phyloP scores from a whole-genome alignment of 1,140 invertebrate species.

The Lepidostoma basale region DNA sequence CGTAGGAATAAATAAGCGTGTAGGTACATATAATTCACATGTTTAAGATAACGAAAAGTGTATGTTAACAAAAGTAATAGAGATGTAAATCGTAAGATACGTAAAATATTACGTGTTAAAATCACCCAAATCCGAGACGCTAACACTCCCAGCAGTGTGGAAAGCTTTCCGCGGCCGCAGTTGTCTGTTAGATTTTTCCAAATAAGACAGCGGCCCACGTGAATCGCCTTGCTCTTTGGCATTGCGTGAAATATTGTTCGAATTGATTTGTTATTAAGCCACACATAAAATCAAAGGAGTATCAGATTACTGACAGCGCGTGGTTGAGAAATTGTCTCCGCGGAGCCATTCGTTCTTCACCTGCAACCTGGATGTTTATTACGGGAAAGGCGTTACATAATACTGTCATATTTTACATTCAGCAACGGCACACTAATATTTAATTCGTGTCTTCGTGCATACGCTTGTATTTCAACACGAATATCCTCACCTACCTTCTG shows the following conservation, averaged over 20 bases:
- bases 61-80: no score
- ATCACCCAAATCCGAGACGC: background rate
- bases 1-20: no score
- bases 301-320: constrained; percentile 21
- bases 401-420: no score
- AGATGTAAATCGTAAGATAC: no score
- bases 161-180: background rate
- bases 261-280: constrained; percentile 25
- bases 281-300: constrained; percentile 4
- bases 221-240: background rate
- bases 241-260: constrained; percentile 9
- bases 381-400: no score
- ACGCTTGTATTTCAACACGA: no score
- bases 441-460: no score
- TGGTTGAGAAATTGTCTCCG: constrained; percentile 15
- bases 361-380: constrained; percentile 8
- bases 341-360: background rate
- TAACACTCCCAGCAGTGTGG: background rate
- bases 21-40: no score
- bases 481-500: no score
- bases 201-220: constrained; percentile 1
- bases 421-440: no score
- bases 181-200: background rate
- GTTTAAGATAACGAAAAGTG: no score
- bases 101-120: no score